phyloP scores from a whole-genome alignment of 2,888 invertebrate species.

The Patella depressa region DNA sequence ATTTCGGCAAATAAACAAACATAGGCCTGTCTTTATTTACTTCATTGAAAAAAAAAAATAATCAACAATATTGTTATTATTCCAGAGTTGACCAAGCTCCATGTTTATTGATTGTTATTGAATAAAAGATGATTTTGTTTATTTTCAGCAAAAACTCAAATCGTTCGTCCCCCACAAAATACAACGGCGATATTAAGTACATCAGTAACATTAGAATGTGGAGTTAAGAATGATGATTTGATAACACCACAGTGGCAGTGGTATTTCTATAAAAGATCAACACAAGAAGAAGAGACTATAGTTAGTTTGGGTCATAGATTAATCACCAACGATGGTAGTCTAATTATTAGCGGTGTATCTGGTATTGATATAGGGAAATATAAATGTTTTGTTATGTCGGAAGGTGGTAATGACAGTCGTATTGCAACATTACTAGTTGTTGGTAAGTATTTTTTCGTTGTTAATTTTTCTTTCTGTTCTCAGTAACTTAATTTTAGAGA shows the following conservation, averaged over 20 bases:
- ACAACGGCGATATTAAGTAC: constrained; percentile 91
- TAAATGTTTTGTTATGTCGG: constrained; percentile 87
- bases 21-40: no score
- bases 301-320: constrained; percentile 36
- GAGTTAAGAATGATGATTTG: constrained; percentile 87
- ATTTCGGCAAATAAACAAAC: no score
- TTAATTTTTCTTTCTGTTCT: neutral
- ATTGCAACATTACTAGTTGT: constrained; percentile 88
- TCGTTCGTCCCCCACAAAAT: constrained; percentile 92
- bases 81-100: no score
- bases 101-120: no score
- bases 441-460: constrained; percentile 65
- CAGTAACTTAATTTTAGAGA: neutral
- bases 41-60: no score
- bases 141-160: constrained; percentile 87
- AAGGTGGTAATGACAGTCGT: constrained; percentile 93
- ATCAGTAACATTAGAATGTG: constrained; percentile 93
- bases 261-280: constrained; percentile 48
- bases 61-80: no score
- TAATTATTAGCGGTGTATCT: constrained; percentile 78
- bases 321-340: constrained; percentile 79
- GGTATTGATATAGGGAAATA: constrained; percentile 92
- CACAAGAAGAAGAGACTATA: constrained; percentile 32
- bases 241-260: constrained; percentile 60
- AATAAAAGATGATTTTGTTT: no score